A percentile compares a stretch with the other conserved stretches of the same genome.
phyloP scores from a whole-genome alignment of 1,140 invertebrate genomes.

The Danaus melanippus region DNA sequence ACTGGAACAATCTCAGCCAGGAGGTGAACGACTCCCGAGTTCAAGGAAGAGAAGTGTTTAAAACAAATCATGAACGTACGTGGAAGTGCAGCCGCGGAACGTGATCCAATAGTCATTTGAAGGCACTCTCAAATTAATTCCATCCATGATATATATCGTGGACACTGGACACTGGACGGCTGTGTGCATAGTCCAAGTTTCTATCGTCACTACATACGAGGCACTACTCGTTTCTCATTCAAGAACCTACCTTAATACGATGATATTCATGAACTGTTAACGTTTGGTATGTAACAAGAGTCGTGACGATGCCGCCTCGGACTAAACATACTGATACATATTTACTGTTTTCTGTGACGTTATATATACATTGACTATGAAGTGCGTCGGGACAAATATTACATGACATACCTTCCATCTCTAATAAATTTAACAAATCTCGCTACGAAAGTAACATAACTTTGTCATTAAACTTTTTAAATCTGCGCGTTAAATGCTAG shows the following conservation, averaged over 20 bases:
- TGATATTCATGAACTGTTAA: too few relatives aligned
- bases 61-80: conserved; percentile 35
- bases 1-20: too few relatives aligned
- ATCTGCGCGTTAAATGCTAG: background rate
- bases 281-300: too few relatives aligned
- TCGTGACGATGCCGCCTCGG: too few relatives aligned
- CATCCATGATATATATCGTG: too few relatives aligned
- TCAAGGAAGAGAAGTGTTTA: conserved; percentile 23
- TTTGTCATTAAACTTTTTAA: background rate
- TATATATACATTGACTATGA: too few relatives aligned
- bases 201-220: background rate
- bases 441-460: background rate
- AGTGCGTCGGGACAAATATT: too few relatives aligned
- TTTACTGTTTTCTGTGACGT: too few relatives aligned
- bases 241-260: too few relatives aligned
- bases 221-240: too few relatives aligned
- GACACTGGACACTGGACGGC: too few relatives aligned
- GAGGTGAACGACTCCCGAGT: conserved; percentile 22
- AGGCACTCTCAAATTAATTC: conserved; percentile 2
- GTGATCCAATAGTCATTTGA: conserved; percentile 25
- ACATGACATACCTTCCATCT: background rate
- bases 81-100: conserved; percentile 19
- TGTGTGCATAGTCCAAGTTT: background rate
- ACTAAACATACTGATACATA: too few relatives aligned
- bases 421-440: background rate